These are phyloP conservation scores for Drosophila acutilabella DNA, from an alignment of 2,888 invertebrate genomes.

Conservation along the genomic window DNA sequence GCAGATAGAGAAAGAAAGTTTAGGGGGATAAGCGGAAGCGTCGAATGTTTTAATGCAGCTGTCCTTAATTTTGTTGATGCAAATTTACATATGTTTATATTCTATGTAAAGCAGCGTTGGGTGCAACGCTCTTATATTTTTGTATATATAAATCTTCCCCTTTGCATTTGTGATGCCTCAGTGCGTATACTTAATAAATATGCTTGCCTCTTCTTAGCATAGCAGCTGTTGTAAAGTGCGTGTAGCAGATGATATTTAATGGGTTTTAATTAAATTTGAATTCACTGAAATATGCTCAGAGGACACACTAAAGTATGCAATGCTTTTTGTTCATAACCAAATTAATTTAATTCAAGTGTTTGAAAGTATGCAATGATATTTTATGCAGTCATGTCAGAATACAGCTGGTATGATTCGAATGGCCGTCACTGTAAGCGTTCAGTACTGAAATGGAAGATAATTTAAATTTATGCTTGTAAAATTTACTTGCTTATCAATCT, in stretches of 20 bases:
- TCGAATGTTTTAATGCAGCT: slow-evolving; percentile 5
- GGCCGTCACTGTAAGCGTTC: slow-evolving; percentile 17
- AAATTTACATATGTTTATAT: slow-evolving; percentile 18
- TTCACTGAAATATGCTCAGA: not conserved
- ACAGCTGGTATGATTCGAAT: not conserved
- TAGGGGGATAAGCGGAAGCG: slow-evolving; percentile 16
- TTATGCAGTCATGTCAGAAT: not conserved
- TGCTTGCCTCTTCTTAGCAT: not conserved
- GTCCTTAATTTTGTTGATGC: slow-evolving; percentile 14
- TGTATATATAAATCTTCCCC: not conserved
- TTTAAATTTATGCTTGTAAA: not conserved
- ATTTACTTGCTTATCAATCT: not conserved
- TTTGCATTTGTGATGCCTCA: not conserved
- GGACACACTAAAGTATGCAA: slow-evolving; percentile 31
- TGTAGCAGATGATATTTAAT: not conserved
- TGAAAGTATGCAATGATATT: slow-evolving; percentile 52
- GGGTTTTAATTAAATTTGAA: not conserved
- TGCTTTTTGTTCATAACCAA: not conserved
- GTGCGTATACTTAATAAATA: slow-evolving; percentile 11
- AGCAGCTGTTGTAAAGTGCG: not conserved
- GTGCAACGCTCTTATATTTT: not conserved
- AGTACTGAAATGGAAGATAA: not conserved
- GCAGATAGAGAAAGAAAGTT: not conserved
- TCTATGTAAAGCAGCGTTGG: not conserved
- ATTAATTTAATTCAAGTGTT: slow-evolving; percentile 24